phyloP scores from a whole-genome alignment of 2,888 invertebrate species.

The Machimus rusticus region DNA sequence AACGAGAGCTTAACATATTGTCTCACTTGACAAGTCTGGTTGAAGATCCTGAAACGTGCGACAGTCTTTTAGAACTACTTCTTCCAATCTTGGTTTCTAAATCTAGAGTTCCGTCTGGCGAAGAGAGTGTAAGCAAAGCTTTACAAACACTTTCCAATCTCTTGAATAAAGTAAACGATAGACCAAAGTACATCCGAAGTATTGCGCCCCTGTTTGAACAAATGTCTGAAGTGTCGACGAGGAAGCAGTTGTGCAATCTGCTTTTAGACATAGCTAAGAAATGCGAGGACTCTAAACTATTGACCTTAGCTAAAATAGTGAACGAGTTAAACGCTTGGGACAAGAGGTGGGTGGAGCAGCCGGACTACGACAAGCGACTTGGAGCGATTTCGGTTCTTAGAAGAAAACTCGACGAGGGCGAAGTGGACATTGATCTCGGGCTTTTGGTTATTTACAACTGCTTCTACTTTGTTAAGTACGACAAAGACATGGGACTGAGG shows the following conservation, averaged over 20 bases:
- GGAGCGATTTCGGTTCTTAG: constrained; percentile 78
- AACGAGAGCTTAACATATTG: constrained; percentile 75
- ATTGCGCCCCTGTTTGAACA: constrained; percentile 77
- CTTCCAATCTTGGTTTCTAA: constrained; percentile 76
- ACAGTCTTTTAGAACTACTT: constrained; percentile 73
- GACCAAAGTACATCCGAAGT: constrained; percentile 72
- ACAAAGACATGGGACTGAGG: constrained; percentile 83
- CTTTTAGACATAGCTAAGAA: constrained; percentile 68
- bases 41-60: constrained; percentile 72
- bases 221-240: constrained; percentile 70
- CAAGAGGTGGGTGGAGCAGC: constrained; percentile 89
- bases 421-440: constrained; percentile 71
- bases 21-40: constrained; percentile 80
- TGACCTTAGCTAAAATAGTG: constrained; percentile 64
- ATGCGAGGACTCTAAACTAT: not conserved
- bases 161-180: constrained; percentile 71
- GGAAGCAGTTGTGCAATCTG: constrained; percentile 74
- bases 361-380: constrained; percentile 84
- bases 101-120: constrained; percentile 68
- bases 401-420: constrained; percentile 63
- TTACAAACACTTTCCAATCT: constrained; percentile 78
- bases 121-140: constrained; percentile 75
- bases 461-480: constrained; percentile 77
- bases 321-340: constrained; percentile 86
- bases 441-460: constrained; percentile 79